Evolutionary conservation across 2,888 invertebrate species (phyloP).

Genomic region (Sylvicola fuscatus): DNA sequence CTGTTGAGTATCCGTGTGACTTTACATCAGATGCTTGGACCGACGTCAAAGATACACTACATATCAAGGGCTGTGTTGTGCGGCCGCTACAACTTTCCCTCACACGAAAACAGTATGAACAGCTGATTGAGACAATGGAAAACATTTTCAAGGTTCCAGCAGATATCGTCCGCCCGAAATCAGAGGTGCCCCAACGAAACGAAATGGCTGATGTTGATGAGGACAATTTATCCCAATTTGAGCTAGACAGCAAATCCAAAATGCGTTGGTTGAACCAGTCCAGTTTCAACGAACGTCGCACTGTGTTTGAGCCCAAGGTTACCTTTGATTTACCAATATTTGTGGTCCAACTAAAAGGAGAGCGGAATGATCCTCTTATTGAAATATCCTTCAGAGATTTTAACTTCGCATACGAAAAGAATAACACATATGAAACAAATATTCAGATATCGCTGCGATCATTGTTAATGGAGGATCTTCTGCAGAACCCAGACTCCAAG

Average conservation of each 20-base stretch:
- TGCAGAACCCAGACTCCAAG: slow-evolving; percentile 53
- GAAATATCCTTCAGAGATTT: slow-evolving; percentile 72
- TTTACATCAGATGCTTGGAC: not conserved
- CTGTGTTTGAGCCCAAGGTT: slow-evolving; percentile 21
- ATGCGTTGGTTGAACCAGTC: slow-evolving; percentile 4
- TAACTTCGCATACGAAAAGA: slow-evolving; percentile 47
- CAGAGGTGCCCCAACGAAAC: slow-evolving; percentile 16
- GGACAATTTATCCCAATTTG: slow-evolving; percentile 15
- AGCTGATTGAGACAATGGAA: slow-evolving; percentile 51
- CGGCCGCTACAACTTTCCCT: slow-evolving; percentile 70
- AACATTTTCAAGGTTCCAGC: slow-evolving; percentile 17
- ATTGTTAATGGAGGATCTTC: slow-evolving; percentile 76
- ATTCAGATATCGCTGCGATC: slow-evolving; percentile 62
- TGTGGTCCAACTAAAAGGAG: slow-evolving; percentile 55
- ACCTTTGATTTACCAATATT: slow-evolving; percentile 53
- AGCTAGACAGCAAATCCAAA: slow-evolving; percentile 5
- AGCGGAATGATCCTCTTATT: slow-evolving; percentile 57
- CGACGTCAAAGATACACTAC: slow-evolving; percentile 5
- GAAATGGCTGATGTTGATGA: slow-evolving; percentile 18
- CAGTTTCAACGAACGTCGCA: slow-evolving; percentile 4
- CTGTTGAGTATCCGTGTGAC: slow-evolving; percentile 8
- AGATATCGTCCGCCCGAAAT: slow-evolving; percentile 12
- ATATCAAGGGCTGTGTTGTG: slow-evolving; percentile 57
- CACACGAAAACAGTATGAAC: slow-evolving; percentile 74
- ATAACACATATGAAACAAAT: slow-evolving; percentile 45